A percentile compares a stretch with the other conserved stretches of the same genome.
Evolutionary conservation across 2,797 vertebrate species (phyloP).

Genomic region (Tenualosa ilisha): DNA sequence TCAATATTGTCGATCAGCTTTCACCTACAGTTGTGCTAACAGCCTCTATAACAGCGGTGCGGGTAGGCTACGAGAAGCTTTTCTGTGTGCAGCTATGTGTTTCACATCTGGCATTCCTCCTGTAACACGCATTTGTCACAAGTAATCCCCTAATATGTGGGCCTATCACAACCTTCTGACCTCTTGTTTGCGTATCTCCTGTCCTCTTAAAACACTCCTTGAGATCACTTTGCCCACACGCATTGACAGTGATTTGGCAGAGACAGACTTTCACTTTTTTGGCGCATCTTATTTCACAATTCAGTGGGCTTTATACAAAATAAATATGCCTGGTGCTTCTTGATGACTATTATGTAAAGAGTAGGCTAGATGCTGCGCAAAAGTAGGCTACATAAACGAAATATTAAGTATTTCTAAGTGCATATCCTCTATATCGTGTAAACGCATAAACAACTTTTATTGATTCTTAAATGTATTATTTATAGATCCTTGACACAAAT

Average conservation of each 20-base stretch:
- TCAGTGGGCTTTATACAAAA: neutral
- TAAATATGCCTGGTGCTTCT: neutral
- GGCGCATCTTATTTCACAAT: neutral
- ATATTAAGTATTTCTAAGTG: too few species aligned
- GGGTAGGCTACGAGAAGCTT: neutral
- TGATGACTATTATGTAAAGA: neutral
- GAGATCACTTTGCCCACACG: neutral
- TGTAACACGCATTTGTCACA: constrained; percentile 24
- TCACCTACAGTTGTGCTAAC: neutral
- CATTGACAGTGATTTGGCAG: neutral
- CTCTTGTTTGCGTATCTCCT: constrained; percentile 24
- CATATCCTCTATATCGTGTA: too few species aligned
- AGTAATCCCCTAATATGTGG: constrained; percentile 10
- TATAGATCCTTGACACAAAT: too few species aligned
- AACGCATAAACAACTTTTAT: too few species aligned
- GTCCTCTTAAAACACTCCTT: constrained; percentile 12
- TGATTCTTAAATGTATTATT: too few species aligned
- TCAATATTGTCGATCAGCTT: neutral
- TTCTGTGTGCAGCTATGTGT: neutral
- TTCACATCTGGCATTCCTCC: constrained; percentile 19
- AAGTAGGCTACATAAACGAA: too few species aligned
- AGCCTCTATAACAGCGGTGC: neutral
- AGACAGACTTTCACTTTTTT: neutral
- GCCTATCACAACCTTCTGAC: constrained; percentile 11
- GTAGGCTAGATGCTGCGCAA: too few species aligned